These are phyloP conservation scores for Corynorhinus townsendii DNA, from an alignment of 2,113 vertebrate genomes.

Conservation along the genomic window DNA sequence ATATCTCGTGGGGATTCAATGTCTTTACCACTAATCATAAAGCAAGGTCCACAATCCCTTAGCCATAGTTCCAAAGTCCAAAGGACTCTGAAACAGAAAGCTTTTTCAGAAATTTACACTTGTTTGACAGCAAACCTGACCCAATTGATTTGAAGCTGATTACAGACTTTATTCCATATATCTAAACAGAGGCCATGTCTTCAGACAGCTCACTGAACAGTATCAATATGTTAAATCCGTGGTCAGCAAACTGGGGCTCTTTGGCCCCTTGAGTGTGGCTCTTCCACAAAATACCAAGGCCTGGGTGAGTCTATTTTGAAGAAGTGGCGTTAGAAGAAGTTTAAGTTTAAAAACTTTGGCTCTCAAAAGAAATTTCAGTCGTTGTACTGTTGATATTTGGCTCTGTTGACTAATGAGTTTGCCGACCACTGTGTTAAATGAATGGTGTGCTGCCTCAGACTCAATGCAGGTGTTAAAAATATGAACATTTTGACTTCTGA, in stretches of 20 bases:
- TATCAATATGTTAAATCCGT: not conserved
- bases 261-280: too few relatives aligned
- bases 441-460: not conserved
- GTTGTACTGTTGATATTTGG: too few relatives aligned
- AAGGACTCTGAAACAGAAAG: not conserved
- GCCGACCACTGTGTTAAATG: too few relatives aligned
- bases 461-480: not conserved
- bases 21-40: not conserved
- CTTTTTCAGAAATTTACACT: not conserved
- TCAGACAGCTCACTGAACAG: not conserved
- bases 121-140: not conserved
- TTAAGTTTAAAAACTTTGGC: too few relatives aligned
- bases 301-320: too few relatives aligned
- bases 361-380: too few relatives aligned
- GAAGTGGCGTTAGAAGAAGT: too few relatives aligned
- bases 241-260: too few relatives aligned
- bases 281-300: too few relatives aligned
- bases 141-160: not conserved
- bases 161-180: not conserved
- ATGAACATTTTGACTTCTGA: not conserved
- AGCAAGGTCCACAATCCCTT: not conserved
- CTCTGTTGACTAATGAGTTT: too few relatives aligned
- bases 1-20: not conserved
- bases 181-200: not conserved
- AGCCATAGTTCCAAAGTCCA: not conserved